These are phyloP conservation scores for Enteromius argenteus DNA, from an alignment of 2,797 vertebrate genomes.

Conservation along the genomic window DNA sequence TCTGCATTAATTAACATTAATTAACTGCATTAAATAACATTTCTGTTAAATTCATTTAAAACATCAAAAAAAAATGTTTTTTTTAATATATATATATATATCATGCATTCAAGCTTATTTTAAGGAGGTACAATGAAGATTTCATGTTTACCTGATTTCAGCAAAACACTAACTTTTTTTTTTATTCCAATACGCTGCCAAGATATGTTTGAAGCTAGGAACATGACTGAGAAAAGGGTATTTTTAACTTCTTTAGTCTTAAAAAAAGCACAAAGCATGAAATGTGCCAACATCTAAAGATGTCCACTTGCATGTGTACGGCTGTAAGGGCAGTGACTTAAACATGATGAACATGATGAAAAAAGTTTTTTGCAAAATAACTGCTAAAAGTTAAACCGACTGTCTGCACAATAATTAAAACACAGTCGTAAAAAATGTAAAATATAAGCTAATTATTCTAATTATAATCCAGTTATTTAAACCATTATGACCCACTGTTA, in stretches of 20 bases:
- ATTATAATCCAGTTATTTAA: not conserved
- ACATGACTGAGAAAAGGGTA: not conserved
- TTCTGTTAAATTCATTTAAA: not conserved
- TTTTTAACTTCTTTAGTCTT: constrained; percentile 9
- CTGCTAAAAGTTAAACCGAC: no score
- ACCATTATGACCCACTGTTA: not conserved
- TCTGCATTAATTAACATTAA: no score
- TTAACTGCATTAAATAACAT: not conserved
- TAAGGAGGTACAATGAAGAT: not conserved
- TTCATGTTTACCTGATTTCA: not conserved
- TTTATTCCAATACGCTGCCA: not conserved
- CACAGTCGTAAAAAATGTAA: not conserved
- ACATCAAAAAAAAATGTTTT: no score
- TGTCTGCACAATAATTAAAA: not conserved
- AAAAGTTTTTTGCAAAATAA: not conserved
- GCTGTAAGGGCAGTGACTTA: not conserved
- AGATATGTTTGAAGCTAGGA: not conserved
- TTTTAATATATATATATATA: not conserved
- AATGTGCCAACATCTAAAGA: not conserved
- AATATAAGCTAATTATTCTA: not conserved
- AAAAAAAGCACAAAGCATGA: not conserved
- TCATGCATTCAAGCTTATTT: not conserved
- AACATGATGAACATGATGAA: no score
- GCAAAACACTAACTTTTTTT: not conserved
- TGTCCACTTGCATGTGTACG: not conserved